A percentile compares a stretch with the other conserved stretches of the same genome.
Conservation (phyloP, 2,113 vertebrate species). For the Cichladusa arquata region DNA sequence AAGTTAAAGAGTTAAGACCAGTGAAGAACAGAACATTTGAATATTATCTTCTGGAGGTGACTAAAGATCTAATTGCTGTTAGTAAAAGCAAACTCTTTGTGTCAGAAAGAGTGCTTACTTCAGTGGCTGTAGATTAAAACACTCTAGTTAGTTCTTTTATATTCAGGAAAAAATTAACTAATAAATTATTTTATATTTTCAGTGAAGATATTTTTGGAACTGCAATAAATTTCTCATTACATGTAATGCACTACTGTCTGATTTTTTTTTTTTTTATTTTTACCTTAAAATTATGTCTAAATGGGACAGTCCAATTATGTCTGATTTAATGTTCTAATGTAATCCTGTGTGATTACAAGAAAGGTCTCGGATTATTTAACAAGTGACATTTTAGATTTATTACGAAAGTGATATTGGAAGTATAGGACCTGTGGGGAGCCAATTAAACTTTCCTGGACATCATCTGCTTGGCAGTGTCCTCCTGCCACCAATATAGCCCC, state of each 20-base stretch:
- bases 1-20: constrained; percentile 15
- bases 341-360: constrained; percentile 55
- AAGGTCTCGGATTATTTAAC: constrained; percentile 50
- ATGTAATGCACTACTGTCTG: neutral
- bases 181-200: constrained; percentile 48
- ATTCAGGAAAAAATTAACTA: constrained; percentile 10
- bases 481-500: neutral
- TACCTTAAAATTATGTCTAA: constrained; percentile 55
- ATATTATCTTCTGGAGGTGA: constrained; percentile 8
- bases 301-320: constrained; percentile 59
- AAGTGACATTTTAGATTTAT: constrained; percentile 46
- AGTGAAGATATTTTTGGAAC: constrained; percentile 48
- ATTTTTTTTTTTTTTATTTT: constrained; percentile 11
- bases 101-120: constrained; percentile 19
- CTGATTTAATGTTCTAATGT: constrained; percentile 60
- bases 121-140: constrained; percentile 29
- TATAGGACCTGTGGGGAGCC: constrained; percentile 33
- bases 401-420: neutral
- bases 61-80: constrained; percentile 28
- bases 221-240: constrained; percentile 47
- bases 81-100: constrained; percentile 10
- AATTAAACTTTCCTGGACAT: constrained; percentile 48
- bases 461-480: neutral
- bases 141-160: constrained; percentile 19
- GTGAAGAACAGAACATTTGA: neutral